Conservation (phyloP, 2,113 vertebrate species). For the Laticauda colubrina region DNA sequence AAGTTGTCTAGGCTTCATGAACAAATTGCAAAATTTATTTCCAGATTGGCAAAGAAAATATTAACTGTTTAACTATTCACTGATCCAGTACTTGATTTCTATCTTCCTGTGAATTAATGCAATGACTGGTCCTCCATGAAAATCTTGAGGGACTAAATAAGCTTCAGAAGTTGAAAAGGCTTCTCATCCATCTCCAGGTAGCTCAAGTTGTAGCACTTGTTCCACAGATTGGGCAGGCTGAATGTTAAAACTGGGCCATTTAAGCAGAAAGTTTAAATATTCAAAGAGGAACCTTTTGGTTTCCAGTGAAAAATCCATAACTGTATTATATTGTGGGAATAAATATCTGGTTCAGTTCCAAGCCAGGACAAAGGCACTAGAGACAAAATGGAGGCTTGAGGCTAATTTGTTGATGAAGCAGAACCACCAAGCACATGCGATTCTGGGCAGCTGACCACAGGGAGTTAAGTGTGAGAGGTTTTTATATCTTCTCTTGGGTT, state of each 20-base stretch:
- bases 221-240: neutral
- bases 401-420: no score
- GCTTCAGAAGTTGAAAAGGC: neutral
- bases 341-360: no score
- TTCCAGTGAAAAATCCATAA: neutral
- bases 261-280: neutral
- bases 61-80: constrained; percentile 13
- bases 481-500: no score
- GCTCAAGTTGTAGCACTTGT: neutral
- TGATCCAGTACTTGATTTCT: neutral
- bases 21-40: constrained; percentile 4
- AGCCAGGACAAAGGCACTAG: no score
- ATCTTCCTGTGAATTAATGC: neutral
- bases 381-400: no score
- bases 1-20: neutral
- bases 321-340: neutral
- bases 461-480: no score
- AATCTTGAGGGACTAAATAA: neutral
- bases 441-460: no score
- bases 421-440: no score
- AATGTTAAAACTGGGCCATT: neutral
- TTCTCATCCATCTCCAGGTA: neutral
- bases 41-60: constrained; percentile 1
- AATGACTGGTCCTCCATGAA: neutral
- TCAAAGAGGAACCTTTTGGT: neutral